phyloP scores from a whole-genome alignment of 2,888 invertebrate genomes.

The Phyllotreta striolata region DNA sequence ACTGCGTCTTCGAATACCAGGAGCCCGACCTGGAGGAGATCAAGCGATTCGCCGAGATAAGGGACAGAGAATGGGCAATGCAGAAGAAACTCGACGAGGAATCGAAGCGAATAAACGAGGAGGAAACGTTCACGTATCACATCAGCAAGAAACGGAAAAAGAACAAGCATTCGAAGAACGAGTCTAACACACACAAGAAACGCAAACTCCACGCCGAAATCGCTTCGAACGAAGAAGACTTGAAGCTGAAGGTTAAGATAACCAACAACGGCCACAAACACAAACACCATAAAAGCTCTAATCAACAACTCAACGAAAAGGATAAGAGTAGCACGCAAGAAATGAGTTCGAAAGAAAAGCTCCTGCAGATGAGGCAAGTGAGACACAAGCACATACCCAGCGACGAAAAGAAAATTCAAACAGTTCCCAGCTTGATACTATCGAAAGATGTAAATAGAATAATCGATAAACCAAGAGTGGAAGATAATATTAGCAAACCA shows the following conservation, averaged over 20 bases:
- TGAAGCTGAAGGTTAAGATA: slow-evolving; percentile 66
- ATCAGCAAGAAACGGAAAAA: slow-evolving; percentile 67
- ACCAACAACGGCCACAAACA: slow-evolving; percentile 61
- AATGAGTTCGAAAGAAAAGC: slow-evolving; percentile 57
- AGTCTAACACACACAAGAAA: slow-evolving; percentile 60
- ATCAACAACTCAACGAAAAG: slow-evolving; percentile 35
- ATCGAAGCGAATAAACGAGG: slow-evolving; percentile 42
- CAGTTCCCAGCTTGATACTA: slow-evolving; percentile 43
- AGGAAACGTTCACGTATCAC: slow-evolving; percentile 48
- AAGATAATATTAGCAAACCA: slow-evolving; percentile 12
- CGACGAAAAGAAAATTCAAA: slow-evolving; percentile 54
- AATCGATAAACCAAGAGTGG: slow-evolving; percentile 27
- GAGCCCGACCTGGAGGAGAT: slow-evolving; percentile 60
- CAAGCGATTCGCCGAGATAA: slow-evolving; percentile 59
- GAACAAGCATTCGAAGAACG: slow-evolving; percentile 66
- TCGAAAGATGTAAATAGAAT: slow-evolving; percentile 41
- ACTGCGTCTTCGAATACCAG: slow-evolving; percentile 58
- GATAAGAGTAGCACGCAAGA: slow-evolving; percentile 39
- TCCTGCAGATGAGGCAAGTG: slow-evolving; percentile 60
- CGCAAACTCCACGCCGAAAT: slow-evolving; percentile 67
- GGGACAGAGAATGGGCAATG: slow-evolving; percentile 60
- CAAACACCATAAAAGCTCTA: slow-evolving; percentile 56
- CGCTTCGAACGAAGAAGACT: slow-evolving; percentile 60
- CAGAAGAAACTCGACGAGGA: slow-evolving; percentile 58
- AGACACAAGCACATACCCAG: slow-evolving; percentile 56